Evolutionary conservation across 2,113 vertebrate genomes (phyloP).

Genomic region (Oncorhynchus clarkii): DNA sequence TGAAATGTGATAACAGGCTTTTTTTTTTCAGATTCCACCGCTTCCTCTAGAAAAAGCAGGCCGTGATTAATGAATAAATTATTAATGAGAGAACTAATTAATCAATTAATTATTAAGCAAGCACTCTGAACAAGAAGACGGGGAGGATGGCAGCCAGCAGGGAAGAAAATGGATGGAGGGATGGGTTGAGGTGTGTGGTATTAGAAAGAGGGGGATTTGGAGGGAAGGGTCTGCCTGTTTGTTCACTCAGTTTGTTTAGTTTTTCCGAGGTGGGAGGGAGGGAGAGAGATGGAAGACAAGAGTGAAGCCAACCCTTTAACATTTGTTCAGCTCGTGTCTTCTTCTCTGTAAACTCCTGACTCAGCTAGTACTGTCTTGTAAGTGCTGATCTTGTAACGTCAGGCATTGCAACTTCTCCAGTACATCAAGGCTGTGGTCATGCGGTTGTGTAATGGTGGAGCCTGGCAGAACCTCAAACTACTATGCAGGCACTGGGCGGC

Average conservation of each 20-base stretch:
- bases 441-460: conserved; percentile 5
- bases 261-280: conserved; percentile 34
- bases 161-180: conserved; percentile 54
- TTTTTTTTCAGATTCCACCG: conserved; percentile 60
- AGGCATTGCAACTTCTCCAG: conserved; percentile 8
- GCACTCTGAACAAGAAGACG: conserved; percentile 67
- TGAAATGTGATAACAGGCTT: conserved; percentile 77
- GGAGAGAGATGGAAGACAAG: conserved; percentile 28
- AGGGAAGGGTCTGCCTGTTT: conserved; percentile 49
- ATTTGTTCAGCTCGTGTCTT: conserved; percentile 17
- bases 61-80: conserved; percentile 80
- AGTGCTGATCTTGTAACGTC: conserved; percentile 28
- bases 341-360: conserved; percentile 16
- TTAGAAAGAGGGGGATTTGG: conserved; percentile 46
- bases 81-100: conserved; percentile 81
- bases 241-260: conserved; percentile 62
- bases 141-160: conserved; percentile 52
- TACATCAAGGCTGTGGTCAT: not conserved
- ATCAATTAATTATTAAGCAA: conserved; percentile 81
- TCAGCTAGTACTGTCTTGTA: conserved; percentile 28
- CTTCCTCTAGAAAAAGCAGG: conserved; percentile 78
- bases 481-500: conserved; percentile 16
- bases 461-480: conserved; percentile 20
- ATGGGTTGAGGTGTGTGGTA: conserved; percentile 33
- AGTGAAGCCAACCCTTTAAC: conserved; percentile 1